These are phyloP conservation scores for Stegostoma tigrinum DNA, from an alignment of 2,113 vertebrate species.

Conservation along the genomic window DNA sequence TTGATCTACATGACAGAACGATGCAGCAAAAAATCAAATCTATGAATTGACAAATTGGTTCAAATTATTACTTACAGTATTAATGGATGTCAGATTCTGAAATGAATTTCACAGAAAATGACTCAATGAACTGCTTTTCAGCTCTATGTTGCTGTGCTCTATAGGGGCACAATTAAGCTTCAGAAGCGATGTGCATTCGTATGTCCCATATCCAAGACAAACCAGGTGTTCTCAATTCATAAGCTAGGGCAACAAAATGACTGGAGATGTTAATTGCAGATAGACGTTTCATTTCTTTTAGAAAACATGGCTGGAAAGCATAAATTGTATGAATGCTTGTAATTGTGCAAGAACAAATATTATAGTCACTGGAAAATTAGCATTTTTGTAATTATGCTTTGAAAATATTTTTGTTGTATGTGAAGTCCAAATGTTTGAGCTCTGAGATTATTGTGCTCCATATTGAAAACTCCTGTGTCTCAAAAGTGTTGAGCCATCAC, in stretches of 20 bases:
- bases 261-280: not conserved
- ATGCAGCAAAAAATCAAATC: not conserved
- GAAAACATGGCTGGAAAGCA: not conserved
- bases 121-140: not conserved
- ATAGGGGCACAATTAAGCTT: not conserved
- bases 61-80: not conserved
- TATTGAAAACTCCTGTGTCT: not conserved
- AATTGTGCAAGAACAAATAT: not conserved
- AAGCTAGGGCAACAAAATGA: not conserved
- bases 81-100: not conserved
- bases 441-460: not conserved
- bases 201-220: not conserved
- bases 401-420: not conserved
- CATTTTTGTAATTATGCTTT: not conserved
- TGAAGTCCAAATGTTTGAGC: not conserved
- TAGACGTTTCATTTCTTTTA: not conserved
- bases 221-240: not conserved
- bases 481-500: not conserved
- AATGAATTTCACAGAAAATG: not conserved
- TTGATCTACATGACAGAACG: not conserved
- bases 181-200: not conserved
- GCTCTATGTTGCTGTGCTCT: not conserved
- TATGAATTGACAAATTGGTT: too few species aligned
- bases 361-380: not conserved
- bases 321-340: not conserved